Evolutionary conservation across 2,888 invertebrate genomes (phyloP).

Genomic region (Ptilodon capucinus): DNA sequence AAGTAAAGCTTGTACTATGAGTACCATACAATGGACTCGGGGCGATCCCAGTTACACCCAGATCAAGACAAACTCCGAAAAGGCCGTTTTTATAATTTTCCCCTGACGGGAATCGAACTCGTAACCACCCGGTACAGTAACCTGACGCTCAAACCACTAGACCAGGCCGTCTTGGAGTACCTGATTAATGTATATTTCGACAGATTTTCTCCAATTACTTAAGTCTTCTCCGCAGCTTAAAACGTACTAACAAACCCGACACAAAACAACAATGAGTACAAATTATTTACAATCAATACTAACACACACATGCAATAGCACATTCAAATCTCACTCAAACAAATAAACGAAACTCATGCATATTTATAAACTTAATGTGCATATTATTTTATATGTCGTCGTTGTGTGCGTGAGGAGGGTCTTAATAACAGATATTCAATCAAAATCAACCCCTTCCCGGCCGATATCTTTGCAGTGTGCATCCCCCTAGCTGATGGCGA

Average conservation of each 20-base stretch:
- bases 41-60: too few relatives aligned
- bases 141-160: too few relatives aligned
- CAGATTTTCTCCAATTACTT: background rate
- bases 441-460: conserved; percentile 79
- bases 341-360: conserved; percentile 75
- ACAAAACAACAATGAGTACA: conserved; percentile 34
- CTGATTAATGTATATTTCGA: too few relatives aligned
- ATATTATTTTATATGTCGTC: conserved; percentile 75
- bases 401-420: conserved; percentile 68
- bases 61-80: too few relatives aligned
- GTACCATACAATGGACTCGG: too few relatives aligned
- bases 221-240: background rate
- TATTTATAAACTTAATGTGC: conserved; percentile 78
- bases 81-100: too few relatives aligned
- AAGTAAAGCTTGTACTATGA: too few relatives aligned
- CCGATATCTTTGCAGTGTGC: conserved; percentile 78
- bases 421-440: conserved; percentile 83
- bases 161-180: too few relatives aligned
- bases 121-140: too few relatives aligned
- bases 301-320: conserved; percentile 37
- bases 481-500: conserved; percentile 52
- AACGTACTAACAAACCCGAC: background rate
- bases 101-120: too few relatives aligned
- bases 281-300: conserved; percentile 39
- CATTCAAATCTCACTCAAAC: conserved; percentile 53